Base-by-base conservation (phyloP, 2,888 invertebrate genomes). In the Thera obeliscata region DNA sequence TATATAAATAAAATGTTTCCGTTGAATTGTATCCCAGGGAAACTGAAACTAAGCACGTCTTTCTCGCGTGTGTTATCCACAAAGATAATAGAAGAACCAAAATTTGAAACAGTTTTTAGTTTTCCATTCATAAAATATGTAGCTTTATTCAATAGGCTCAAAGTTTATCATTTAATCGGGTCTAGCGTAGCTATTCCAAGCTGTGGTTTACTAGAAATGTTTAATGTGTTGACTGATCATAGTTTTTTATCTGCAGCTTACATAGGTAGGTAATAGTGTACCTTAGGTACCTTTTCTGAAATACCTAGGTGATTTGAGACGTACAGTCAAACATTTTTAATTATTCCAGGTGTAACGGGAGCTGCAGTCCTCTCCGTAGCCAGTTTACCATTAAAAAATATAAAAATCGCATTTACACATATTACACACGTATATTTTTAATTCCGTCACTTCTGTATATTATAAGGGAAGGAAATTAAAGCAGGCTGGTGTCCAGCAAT, bases 341-440 rank as follows among this genome's bases (percentile, higher is more conserved):
- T 12, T 41, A 41, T 74, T 71, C 38, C 89, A 94, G 96, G 96
- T 72, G 8, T 95, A 1, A 93, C 95, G 61, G 95, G 95, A 3
- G 88, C 94, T 66, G 76, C 93, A 22, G 90, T 95, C 22, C 82
- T 96, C 1, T 93, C 95, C 50, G 66, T 94, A 11, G 85, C 93
- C 64, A 95, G 95, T 74, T 82, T 90, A 55, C 88, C 95, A 59
- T 89, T 95, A 50, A 87, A 85, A 33, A 95, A 95, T 78, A 81
- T 95, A 46, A 94, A n/a, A n/a, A n/a, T n/a, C n/a, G n/a, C n/a
- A n/a, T n/a, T n/a, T n/a, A n/a, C n/a, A n/a, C n/a, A n/a, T n/a
- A n/a, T n/a, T n/a, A n/a, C n/a, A n/a, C n/a, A n/a, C n/a, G n/a
- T n/a, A n/a, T n/a, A n/a, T n/a, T n/a, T n/a, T n/a, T n/a, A n/a